A percentile compares a stretch with the other conserved stretches of the same genome.
Evolutionary conservation across 2,113 vertebrate genomes (phyloP).

Genomic region (Zosterops borbonicus): DNA sequence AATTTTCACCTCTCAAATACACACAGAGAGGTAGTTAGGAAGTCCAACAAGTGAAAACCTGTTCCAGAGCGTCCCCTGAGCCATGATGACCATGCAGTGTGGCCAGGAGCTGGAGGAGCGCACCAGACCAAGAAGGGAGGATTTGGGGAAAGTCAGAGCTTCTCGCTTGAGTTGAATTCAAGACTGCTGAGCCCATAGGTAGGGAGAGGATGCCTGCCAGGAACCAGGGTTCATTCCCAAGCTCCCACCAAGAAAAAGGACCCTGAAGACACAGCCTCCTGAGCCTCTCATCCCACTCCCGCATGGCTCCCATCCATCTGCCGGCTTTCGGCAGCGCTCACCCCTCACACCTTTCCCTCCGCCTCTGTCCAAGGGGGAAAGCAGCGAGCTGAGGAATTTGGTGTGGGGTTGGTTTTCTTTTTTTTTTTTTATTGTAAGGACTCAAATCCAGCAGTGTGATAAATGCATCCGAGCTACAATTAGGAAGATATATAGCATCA

Average conservation of each 20-base stretch:
- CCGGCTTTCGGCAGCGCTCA: neutral
- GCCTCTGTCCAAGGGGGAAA: constrained; percentile 28
- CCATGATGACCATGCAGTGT: fast-evolving
- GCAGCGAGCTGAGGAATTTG: constrained; percentile 68
- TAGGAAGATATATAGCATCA: constrained; percentile 97
- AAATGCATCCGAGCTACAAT: constrained; percentile 92
- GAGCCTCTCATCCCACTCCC: neutral
- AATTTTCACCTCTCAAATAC: neutral
- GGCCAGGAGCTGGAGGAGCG: neutral
- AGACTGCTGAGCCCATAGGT: neutral
- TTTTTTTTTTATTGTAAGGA: constrained; percentile 54
- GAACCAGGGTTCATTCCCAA: neutral
- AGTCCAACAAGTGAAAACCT: neutral
- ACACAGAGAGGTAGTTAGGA: neutral
- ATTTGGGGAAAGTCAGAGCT: neutral
- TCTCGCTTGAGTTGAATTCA: neutral
- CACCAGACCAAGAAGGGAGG: neutral
- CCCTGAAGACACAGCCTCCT: neutral
- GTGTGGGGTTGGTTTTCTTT: constrained; percentile 1
- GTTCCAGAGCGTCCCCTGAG: neutral
- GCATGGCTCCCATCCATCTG: neutral
- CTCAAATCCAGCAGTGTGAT: constrained; percentile 87
- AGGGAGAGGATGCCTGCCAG: neutral
- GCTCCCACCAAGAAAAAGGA: neutral
- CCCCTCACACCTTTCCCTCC: constrained; percentile 55